phyloP scores from a whole-genome alignment of 2,888 invertebrate genomes.

The Nycteola revayana region DNA sequence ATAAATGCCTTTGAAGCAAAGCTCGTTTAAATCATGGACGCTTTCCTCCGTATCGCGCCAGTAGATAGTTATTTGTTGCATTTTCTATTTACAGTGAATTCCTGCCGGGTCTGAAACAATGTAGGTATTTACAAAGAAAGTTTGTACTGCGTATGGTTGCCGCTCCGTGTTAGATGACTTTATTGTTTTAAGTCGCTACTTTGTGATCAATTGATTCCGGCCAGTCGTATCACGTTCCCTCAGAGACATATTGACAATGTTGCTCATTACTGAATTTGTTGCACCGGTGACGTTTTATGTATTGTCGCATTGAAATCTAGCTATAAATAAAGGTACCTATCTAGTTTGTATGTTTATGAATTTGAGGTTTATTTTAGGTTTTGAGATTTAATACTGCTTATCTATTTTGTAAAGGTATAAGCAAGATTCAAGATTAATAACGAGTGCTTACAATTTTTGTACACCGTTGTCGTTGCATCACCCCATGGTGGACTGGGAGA shows the following conservation, averaged over 20 bases:
- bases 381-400: too few species aligned
- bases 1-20: slow-evolving; percentile 1
- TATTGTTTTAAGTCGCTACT: slow-evolving; percentile 40
- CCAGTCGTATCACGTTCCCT: slow-evolving; percentile 20
- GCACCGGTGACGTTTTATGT: slow-evolving; percentile 9
- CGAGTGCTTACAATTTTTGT: too few species aligned
- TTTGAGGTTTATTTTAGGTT: too few species aligned
- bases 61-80: slow-evolving; percentile 3
- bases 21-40: slow-evolving; percentile 5
- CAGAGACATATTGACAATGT: slow-evolving; percentile 22
- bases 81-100: slow-evolving; percentile 6
- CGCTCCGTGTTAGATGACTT: slow-evolving; percentile 23
- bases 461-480: too few species aligned
- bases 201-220: slow-evolving; percentile 42
- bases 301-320: background rate
- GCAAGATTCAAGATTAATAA: too few species aligned
- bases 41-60: background rate
- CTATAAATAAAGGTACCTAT: too few species aligned
- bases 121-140: slow-evolving; percentile 22
- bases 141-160: slow-evolving; percentile 18
- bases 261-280: slow-evolving; percentile 12
- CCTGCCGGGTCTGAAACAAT: slow-evolving; percentile 19
- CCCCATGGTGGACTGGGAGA: too few species aligned
- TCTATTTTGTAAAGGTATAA: too few species aligned
- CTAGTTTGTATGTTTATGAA: too few species aligned